Evolutionary conservation across 2,797 vertebrate species (phyloP), one percentile per base, ranked within the genome.

Genomic region (Scyliorhinus canicula): DNA sequence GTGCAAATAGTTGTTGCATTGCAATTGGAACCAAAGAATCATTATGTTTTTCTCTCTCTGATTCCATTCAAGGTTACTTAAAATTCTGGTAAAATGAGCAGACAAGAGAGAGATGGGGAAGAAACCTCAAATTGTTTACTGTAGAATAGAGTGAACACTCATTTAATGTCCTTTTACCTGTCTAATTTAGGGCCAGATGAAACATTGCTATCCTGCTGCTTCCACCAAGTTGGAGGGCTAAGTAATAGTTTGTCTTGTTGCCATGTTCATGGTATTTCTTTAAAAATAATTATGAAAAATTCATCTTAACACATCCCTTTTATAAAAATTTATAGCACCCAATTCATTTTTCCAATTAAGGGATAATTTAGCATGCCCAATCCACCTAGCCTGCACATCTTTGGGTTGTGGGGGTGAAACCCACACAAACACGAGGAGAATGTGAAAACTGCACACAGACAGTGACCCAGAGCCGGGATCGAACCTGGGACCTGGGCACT

Each of bases 281-380:
- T n/a, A n/a, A n/a, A 86, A 55, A 40, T 63, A 91, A 91, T 91
- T 63, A 63, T 91, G 57, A 63, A 91, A 86, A 57, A 24, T 21
- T 90, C 6, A 2, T 40, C 35, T 40, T 82, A 82, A 44, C 40
- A 44, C 16, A 82, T 24, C 57, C 44, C 55, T 63, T n/a, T n/a
- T n/a, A n/a, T n/a, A n/a, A n/a, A n/a, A n/a, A n/a, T n/a, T n/a
- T n/a, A n/a, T n/a, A n/a, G n/a, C n/a, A n/a, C n/a, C n/a, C n/a
- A n/a, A n/a, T n/a, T n/a, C n/a, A n/a, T n/a, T n/a, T n/a, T n/a
- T n/a, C n/a, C n/a, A n/a, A n/a, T n/a, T n/a, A n/a, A n/a, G n/a
- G n/a, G n/a, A n/a, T n/a, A n/a, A n/a, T n/a, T n/a, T n/a, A n/a
- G n/a, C n/a, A n/a, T n/a, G n/a, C n/a, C n/a, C n/a, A n/a, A n/a